These are phyloP conservation scores for Linurgus olivaceus DNA, from an alignment of 2,797 vertebrate species.

Conservation along the genomic window DNA sequence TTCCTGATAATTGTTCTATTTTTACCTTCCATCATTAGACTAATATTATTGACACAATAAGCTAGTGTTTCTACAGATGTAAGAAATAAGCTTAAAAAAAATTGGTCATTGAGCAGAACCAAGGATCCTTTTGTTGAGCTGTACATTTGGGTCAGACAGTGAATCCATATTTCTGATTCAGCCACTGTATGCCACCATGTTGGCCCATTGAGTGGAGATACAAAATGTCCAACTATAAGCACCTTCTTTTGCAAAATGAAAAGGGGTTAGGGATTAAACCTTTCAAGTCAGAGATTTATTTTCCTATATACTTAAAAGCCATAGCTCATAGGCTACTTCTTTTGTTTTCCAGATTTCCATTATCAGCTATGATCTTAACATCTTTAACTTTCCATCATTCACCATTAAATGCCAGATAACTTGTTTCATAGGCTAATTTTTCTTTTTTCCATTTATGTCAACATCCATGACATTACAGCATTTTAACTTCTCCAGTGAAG, in stretches of 20 bases:
- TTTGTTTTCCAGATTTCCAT: constrained; percentile 47
- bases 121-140: neutral
- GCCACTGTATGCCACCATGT: neutral
- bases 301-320: constrained; percentile 19
- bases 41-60: neutral
- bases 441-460: constrained; percentile 37
- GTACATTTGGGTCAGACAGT: neutral
- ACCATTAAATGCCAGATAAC: constrained; percentile 42
- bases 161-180: neutral
- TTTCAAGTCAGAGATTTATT: constrained; percentile 50
- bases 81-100: neutral
- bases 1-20: neutral
- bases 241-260: neutral
- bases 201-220: neutral
- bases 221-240: neutral
- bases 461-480: constrained; percentile 8
- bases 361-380: constrained; percentile 28
- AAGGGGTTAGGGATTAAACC: neutral
- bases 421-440: constrained; percentile 57
- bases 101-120: neutral
- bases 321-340: neutral
- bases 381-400: constrained; percentile 40
- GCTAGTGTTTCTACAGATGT: neutral
- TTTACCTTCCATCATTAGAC: neutral
- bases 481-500: constrained; percentile 59